phyloP scores from a whole-genome alignment of 2,113 vertebrate species.

The Argyrosomus japonicus region DNA sequence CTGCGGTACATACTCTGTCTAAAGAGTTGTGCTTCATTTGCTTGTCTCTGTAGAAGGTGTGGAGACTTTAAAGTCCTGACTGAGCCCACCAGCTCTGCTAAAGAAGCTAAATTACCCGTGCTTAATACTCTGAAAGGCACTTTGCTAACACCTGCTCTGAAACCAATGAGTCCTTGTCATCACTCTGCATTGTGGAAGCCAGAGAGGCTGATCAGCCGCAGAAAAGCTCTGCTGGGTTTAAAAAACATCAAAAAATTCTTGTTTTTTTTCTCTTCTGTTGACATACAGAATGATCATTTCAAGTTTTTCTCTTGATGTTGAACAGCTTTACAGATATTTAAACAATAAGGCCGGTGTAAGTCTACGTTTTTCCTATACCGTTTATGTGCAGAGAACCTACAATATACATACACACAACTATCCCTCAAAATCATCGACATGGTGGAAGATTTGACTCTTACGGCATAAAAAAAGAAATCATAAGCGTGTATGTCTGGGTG shows the following conservation, averaged over 20 bases:
- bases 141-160: slow-evolving; percentile 16
- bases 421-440: too few species aligned
- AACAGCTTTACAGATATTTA: background rate
- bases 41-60: slow-evolving; percentile 12
- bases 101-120: slow-evolving; percentile 29
- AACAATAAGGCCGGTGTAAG: too few species aligned
- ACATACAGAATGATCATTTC: background rate
- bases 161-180: slow-evolving; percentile 7
- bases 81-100: background rate
- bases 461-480: too few species aligned
- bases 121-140: slow-evolving; percentile 20
- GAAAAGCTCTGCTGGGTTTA: background rate
- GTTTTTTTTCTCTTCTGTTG: background rate
- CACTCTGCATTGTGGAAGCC: slow-evolving; percentile 6
- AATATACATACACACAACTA: too few species aligned
- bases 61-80: background rate
- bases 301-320: background rate
- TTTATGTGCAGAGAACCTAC: too few species aligned
- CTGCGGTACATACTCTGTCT: background rate
- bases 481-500: too few species aligned
- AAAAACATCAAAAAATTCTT: background rate
- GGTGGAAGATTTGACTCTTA: too few species aligned
- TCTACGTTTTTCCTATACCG: too few species aligned
- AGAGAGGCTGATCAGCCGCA: background rate
- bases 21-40: slow-evolving; percentile 3